A percentile compares a stretch with the other conserved stretches of the same genome.
phyloP scores from a whole-genome alignment of 2,113 vertebrate genomes.

The Clarias gariepinus region DNA sequence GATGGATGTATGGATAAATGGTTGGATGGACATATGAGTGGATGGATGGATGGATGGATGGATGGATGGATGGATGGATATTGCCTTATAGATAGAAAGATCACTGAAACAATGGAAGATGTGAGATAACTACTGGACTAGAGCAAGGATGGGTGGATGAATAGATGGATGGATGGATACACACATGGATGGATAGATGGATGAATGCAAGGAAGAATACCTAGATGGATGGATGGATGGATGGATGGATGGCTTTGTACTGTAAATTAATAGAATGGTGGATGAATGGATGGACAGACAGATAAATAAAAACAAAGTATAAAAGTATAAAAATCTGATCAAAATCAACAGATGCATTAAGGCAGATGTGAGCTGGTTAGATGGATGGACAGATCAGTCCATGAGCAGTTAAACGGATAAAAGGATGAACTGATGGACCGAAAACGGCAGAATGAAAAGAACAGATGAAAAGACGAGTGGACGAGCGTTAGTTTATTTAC shows the following conservation, averaged over 20 bases:
- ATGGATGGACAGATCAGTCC: neutral
- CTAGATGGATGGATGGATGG: neutral
- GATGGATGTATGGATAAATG: neutral
- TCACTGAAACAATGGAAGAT: neutral
- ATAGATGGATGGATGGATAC: neutral
- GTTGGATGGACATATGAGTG: no score
- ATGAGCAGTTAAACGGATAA: neutral
- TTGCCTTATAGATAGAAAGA: neutral
- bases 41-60: neutral
- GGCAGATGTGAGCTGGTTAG: neutral
- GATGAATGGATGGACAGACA: neutral
- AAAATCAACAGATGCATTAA: neutral
- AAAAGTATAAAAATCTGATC: neutral
- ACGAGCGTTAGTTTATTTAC: neutral
- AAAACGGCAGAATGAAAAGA: neutral
- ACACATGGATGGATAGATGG: neutral
- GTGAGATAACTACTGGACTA: neutral
- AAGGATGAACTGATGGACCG: neutral
- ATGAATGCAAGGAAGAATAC: neutral
- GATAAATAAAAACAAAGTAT: neutral
- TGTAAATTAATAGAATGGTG: no score
- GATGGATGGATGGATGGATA: neutral
- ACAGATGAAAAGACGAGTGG: neutral
- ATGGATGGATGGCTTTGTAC: neutral
- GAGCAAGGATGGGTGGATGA: neutral